Percentiles rank a stretch among this genome's conserved stretches.
Conservation (phyloP, 1,140 invertebrate genomes). For the Leptestheria dahalacensis region DNA sequence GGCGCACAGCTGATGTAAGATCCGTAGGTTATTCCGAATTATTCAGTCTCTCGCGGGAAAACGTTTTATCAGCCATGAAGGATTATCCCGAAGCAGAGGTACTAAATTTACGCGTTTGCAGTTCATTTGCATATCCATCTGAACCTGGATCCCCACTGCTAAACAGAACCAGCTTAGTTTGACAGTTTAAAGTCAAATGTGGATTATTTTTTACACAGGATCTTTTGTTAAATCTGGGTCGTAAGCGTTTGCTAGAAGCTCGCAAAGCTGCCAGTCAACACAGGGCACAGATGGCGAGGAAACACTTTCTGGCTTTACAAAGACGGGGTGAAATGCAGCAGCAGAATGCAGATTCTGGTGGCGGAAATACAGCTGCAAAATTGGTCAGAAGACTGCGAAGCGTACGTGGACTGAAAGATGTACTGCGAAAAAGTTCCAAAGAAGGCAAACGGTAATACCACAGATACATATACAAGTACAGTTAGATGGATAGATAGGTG, state of each 20-base stretch:
- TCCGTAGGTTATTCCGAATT: constrained; percentile 92
- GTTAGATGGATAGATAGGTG: too few relatives aligned
- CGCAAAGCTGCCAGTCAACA: constrained; percentile 28
- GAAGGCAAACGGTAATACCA: too few relatives aligned
- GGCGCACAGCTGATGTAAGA: constrained; percentile 84
- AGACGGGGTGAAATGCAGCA: not conserved
- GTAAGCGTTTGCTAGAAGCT: constrained; percentile 75
- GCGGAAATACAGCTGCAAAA: constrained; percentile 18
- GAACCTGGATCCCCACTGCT: too few relatives aligned
- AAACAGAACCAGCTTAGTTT: too few relatives aligned
- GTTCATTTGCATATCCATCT: not conserved
- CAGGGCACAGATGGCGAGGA: constrained; percentile 10
- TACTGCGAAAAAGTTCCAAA: constrained; percentile 42
- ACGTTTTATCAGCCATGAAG: constrained; percentile 84
- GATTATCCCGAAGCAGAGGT: constrained; percentile 94
- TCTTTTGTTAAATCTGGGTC: constrained; percentile 68
- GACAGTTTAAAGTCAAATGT: too few relatives aligned
- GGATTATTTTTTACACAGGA: constrained; percentile 25
- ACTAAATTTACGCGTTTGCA: constrained; percentile 9
- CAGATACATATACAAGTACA: too few relatives aligned
- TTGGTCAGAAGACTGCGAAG: constrained; percentile 64
- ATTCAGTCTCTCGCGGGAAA: constrained; percentile 87
- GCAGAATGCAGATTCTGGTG: constrained; percentile 12
- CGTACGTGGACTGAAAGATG: constrained; percentile 56
- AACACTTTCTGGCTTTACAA: constrained; percentile 2